A percentile compares a stretch with the other conserved stretches of the same genome.
Evolutionary conservation across 1,140 invertebrate species (phyloP).

Genomic region (Oryzaephilus surinamensis): DNA sequence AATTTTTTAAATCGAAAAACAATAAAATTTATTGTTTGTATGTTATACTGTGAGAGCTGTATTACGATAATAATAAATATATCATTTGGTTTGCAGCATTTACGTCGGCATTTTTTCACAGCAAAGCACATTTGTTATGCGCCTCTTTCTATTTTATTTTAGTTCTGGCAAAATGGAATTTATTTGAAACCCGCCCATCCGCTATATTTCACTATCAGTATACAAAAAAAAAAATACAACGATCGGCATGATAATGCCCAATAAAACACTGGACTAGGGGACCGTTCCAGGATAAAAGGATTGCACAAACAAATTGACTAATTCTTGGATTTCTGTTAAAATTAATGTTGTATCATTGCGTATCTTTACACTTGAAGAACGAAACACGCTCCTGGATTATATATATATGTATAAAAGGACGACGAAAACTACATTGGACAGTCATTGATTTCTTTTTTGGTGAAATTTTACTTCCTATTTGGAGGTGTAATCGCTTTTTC

Average conservation of each 20-base stretch:
- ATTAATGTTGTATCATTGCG: conserved; percentile 20
- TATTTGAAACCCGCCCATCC: conserved; percentile 19
- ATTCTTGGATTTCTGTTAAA: conserved; percentile 20
- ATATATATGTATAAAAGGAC: too few relatives aligned
- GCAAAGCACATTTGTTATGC: conserved; percentile 29
- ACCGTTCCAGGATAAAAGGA: conserved; percentile 18
- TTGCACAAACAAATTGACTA: conserved; percentile 27
- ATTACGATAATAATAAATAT: conserved; percentile 28
- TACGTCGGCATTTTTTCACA: conserved; percentile 27
- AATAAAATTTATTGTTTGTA: conserved; percentile 21
- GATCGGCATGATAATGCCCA: conserved; percentile 22
- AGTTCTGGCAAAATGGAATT: conserved; percentile 17
- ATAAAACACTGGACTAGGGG: conserved; percentile 21
- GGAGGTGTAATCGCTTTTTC: too few relatives aligned
- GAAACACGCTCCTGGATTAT: too few relatives aligned
- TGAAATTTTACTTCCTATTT: too few relatives aligned
- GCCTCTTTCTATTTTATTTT: conserved; percentile 26
- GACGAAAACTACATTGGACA: too few relatives aligned
- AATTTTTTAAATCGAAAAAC: conserved; percentile 13
- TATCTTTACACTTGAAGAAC: conserved; percentile 16
- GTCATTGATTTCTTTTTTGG: too few relatives aligned
- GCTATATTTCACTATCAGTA: conserved; percentile 24
- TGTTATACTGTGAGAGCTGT: too few relatives aligned
- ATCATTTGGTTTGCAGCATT: conserved; percentile 26
- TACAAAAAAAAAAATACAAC: conserved; percentile 16